Percentiles rank a stretch among this genome's conserved stretches.
Evolutionary conservation across 2,113 vertebrate species (phyloP).

Genomic region (Phylloscopus trochilus): DNA sequence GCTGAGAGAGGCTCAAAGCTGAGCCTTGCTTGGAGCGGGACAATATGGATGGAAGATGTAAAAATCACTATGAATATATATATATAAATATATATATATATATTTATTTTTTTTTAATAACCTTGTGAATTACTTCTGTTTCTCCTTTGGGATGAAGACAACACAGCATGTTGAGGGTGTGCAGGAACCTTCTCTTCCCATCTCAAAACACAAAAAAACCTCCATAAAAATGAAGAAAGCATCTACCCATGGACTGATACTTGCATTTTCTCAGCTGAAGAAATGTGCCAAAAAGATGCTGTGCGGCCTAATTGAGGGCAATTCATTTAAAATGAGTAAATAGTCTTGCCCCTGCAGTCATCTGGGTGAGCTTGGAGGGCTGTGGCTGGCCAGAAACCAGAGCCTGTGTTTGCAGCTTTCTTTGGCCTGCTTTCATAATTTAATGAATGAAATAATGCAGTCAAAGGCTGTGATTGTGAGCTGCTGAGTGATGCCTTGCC

Average conservation of each 20-base stretch:
- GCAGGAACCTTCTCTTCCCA: background rate
- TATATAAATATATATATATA: too few relatives aligned
- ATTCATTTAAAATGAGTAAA: constrained; percentile 6
- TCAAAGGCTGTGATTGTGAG: background rate
- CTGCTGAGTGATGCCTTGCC: background rate
- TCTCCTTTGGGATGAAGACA: background rate
- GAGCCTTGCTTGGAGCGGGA: background rate
- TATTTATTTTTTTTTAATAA: too few relatives aligned
- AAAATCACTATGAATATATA: background rate
- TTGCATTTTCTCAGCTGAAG: background rate
- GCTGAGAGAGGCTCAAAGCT: background rate
- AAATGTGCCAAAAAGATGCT: background rate
- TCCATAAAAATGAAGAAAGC: background rate
- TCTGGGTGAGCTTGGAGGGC: background rate
- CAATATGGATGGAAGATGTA: background rate
- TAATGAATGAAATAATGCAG: constrained; percentile 5
- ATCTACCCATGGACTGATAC: background rate
- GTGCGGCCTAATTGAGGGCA: background rate
- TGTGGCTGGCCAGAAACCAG: background rate
- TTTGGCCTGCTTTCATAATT: background rate
- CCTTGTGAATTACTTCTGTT: background rate
- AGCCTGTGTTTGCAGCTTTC: background rate
- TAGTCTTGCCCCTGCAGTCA: background rate
- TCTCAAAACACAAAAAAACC: background rate
- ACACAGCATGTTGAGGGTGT: background rate